Evolutionary conservation across 2,113 vertebrate species (phyloP).

Genomic region (Dromiciops gliroides): DNA sequence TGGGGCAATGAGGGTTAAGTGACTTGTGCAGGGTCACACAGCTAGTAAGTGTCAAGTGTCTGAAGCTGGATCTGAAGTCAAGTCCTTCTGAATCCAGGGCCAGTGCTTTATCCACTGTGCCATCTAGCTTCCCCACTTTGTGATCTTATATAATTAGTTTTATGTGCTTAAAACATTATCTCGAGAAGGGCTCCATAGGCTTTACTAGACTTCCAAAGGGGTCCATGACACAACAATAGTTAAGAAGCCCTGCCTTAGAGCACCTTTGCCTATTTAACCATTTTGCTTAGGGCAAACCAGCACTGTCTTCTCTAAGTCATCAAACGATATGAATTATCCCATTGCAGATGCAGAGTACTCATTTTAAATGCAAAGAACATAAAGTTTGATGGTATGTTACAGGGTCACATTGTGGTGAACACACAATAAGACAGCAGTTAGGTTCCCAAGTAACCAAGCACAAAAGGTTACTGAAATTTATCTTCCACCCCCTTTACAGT

Average conservation of each 20-base stretch:
- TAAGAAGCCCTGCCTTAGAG: background rate
- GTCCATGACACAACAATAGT: background rate
- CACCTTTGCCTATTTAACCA: background rate
- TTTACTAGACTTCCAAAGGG: background rate
- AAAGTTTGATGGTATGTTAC: background rate
- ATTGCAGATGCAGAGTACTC: background rate
- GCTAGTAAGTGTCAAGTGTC: too few species aligned
- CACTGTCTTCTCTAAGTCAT: background rate
- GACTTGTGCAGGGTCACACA: too few species aligned
- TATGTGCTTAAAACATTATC: background rate
- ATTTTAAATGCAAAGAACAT: slow-evolving; percentile 3
- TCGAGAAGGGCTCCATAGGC: background rate
- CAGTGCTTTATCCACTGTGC: too few species aligned
- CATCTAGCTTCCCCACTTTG: background rate
- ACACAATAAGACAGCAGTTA: slow-evolving; percentile 1
- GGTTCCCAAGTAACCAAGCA: slow-evolving; percentile 41
- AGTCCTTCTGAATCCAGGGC: too few species aligned
- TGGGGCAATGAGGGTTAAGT: too few species aligned
- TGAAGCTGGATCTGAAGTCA: too few species aligned
- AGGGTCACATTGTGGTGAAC: slow-evolving; percentile 11
- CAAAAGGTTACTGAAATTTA: background rate
- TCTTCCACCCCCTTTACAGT: slow-evolving; percentile 15
- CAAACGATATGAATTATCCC: background rate
- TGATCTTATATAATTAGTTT: background rate
- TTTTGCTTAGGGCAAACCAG: background rate